Evolutionary conservation across 1,140 invertebrate genomes (phyloP).

Genomic region (Caenorhabditis elegans): WBcel235 BX284606.5:3536501-3537000

Average conservation of each 20-base stretch:
- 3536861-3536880: neutral
- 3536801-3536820: too few relatives aligned
- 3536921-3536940: slow-evolving; percentile 17
- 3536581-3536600: neutral
- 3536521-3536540: slow-evolving; percentile 16
- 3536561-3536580: neutral
- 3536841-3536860: neutral
- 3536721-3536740: slow-evolving; percentile 1
- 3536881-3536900: neutral
- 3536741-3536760: neutral
- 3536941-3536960: neutral
- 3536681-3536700: neutral
- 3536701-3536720: neutral
- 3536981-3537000: slow-evolving; percentile 25
- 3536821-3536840: too few relatives aligned
- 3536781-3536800: too few relatives aligned
- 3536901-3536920: slow-evolving; percentile 20
- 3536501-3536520: slow-evolving; percentile 19
- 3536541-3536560: slow-evolving; percentile 14
- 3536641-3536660: too few relatives aligned
- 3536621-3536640: too few relatives aligned
- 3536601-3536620: slow-evolving; percentile 7
- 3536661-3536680: too few relatives aligned
- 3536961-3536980: slow-evolving; percentile 19
- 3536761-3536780: too few relatives aligned